Conservation (phyloP, 1,140 invertebrate species). For the Drosophila nannoptera region DNA sequence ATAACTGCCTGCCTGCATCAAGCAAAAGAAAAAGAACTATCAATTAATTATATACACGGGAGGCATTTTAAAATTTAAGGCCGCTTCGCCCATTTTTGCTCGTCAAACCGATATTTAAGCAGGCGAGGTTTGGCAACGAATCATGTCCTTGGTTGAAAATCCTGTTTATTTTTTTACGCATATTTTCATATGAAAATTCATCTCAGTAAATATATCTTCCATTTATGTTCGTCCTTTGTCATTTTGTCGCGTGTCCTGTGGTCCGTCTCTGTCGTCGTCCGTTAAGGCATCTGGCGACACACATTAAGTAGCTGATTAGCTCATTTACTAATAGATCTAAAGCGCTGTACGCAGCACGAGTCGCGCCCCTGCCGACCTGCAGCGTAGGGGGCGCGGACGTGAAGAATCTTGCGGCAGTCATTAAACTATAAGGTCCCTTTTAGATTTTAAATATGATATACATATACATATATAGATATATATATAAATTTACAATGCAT, state of each 20-base stretch:
- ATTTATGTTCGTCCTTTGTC: too few species aligned
- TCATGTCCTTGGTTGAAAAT: too few species aligned
- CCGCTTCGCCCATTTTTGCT: too few species aligned
- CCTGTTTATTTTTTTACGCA: background rate
- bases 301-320: background rate
- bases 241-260: background rate
- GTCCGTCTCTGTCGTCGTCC: background rate
- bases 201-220: background rate
- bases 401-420: background rate
- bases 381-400: background rate
- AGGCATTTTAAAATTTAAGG: constrained; percentile 11
- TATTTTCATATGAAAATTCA: background rate
- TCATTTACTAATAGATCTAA: constrained; percentile 5
- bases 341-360: background rate
- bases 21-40: constrained; percentile 38
- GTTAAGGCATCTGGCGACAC: too few species aligned
- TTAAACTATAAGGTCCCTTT: background rate
- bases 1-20: constrained; percentile 64
- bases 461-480: constrained; percentile 3
- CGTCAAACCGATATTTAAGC: background rate
- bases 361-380: background rate
- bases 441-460: too few species aligned
- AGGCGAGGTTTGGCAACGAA: too few species aligned
- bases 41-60: constrained; percentile 46
- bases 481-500: background rate